These are phyloP conservation scores for Drosophila falleni DNA, from an alignment of 2,888 invertebrate species.

Conservation along the genomic window DNA sequence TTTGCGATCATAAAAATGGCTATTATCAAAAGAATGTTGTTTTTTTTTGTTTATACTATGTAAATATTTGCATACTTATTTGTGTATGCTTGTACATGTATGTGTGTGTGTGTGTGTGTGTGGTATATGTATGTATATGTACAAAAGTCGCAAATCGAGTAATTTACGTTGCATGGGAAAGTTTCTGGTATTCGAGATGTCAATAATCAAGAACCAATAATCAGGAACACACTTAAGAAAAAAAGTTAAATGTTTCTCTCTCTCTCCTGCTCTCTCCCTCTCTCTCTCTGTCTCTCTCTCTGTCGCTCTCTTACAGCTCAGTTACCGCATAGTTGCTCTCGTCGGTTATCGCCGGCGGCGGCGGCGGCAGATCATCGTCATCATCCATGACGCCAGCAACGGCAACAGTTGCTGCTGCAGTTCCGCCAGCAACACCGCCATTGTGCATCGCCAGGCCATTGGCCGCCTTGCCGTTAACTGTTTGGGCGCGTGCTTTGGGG, in stretches of 20 bases:
- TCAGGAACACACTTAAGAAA: slow-evolving; percentile 33
- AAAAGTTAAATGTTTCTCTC: slow-evolving; percentile 22
- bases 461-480: slow-evolving; percentile 63
- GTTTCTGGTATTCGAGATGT: slow-evolving; percentile 30
- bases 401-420: slow-evolving; percentile 11
- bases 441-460: slow-evolving; percentile 70
- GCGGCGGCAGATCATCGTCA: slow-evolving; percentile 83
- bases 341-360: slow-evolving; percentile 84
- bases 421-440: slow-evolving; percentile 44
- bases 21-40: slow-evolving; percentile 64
- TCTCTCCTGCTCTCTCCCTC: background rate
- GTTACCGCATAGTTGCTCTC: slow-evolving; percentile 86
- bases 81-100: slow-evolving; percentile 33
- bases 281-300: slow-evolving; percentile 23
- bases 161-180: slow-evolving; percentile 35
- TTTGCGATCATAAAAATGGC: slow-evolving; percentile 50
- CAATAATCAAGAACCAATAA: slow-evolving; percentile 34
- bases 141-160: slow-evolving; percentile 63
- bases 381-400: slow-evolving; percentile 61
- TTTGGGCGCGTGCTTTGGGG: slow-evolving; percentile 58
- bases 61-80: slow-evolving; percentile 45
- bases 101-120: slow-evolving; percentile 26
- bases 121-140: slow-evolving; percentile 39
- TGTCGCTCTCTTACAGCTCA: slow-evolving; percentile 82
- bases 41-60: slow-evolving; percentile 9